A percentile compares a stretch with the other conserved stretches of the same genome.
Conservation (phyloP, 2,888 invertebrate species). For the Pocota personata region DNA sequence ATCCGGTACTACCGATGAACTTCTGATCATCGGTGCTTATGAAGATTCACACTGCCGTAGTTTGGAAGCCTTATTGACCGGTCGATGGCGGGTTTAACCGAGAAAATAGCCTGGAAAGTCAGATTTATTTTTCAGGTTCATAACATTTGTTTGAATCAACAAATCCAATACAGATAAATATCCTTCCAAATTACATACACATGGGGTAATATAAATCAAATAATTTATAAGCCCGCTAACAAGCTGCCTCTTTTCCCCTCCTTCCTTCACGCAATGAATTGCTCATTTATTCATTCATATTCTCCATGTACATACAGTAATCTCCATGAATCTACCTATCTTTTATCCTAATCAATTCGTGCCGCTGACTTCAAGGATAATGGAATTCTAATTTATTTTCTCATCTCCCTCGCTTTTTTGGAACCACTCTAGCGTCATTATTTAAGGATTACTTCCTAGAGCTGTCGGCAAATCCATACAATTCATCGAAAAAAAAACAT, state of each 20-base stretch:
- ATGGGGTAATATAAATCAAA: background rate
- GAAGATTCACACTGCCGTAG: no score
- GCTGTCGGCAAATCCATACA: background rate
- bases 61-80: no score
- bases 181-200: background rate
- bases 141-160: no score
- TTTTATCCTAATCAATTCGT: background rate
- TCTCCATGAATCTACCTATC: background rate
- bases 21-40: no score
- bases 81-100: no score
- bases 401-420: background rate
- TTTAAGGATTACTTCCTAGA: background rate
- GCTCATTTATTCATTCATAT: background rate
- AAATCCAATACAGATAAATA: background rate
- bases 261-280: background rate
- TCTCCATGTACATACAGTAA: background rate
- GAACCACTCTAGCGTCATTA: background rate
- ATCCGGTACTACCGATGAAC: no score
- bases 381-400: background rate
- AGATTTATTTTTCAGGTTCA: no score
- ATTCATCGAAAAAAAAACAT: background rate
- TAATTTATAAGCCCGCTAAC: background rate
- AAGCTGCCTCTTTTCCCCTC: background rate
- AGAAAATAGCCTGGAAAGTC: no score
- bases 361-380: background rate